Percentiles rank a stretch among this genome's conserved stretches.
These are phyloP conservation scores for Spisula subtruncata DNA, from an alignment of 2,888 invertebrate genomes.

Conservation along the genomic window DNA sequence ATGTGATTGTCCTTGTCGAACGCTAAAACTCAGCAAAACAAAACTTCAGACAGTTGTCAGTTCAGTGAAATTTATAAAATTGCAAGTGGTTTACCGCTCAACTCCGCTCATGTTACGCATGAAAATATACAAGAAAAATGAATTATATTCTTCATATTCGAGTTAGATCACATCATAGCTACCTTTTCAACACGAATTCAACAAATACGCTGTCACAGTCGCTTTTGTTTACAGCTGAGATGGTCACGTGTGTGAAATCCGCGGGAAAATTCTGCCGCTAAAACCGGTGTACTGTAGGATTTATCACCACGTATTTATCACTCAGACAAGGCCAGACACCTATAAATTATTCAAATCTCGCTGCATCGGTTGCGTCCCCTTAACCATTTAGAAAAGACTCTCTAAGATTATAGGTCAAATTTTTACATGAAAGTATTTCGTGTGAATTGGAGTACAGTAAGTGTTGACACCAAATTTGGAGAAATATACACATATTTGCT, in stretches of 20 bases:
- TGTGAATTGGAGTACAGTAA: too few species aligned
- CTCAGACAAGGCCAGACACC: background rate
- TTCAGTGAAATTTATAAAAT: too few species aligned
- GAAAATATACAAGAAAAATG: background rate
- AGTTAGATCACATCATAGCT: background rate
- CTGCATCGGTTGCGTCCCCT: too few species aligned
- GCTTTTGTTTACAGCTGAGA: slow-evolving; percentile 41
- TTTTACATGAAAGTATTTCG: too few species aligned
- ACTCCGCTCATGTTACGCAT: background rate
- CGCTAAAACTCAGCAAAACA: too few species aligned
- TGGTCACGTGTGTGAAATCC: slow-evolving; percentile 76
- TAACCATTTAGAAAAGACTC: too few species aligned
- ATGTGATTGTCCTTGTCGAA: too few species aligned
- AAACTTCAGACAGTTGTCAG: too few species aligned
- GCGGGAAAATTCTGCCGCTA: slow-evolving; percentile 70
- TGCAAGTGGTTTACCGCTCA: background rate
- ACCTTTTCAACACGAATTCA: background rate
- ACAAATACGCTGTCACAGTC: background rate
- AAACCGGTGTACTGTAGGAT: background rate
- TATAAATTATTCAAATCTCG: background rate
- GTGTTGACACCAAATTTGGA: too few species aligned
- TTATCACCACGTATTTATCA: background rate
- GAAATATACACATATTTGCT: too few species aligned
- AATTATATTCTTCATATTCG: background rate
- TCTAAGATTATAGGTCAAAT: too few species aligned